Base-by-base conservation (phyloP, 1,140 invertebrate species). In the Spodoptera litura region DNA sequence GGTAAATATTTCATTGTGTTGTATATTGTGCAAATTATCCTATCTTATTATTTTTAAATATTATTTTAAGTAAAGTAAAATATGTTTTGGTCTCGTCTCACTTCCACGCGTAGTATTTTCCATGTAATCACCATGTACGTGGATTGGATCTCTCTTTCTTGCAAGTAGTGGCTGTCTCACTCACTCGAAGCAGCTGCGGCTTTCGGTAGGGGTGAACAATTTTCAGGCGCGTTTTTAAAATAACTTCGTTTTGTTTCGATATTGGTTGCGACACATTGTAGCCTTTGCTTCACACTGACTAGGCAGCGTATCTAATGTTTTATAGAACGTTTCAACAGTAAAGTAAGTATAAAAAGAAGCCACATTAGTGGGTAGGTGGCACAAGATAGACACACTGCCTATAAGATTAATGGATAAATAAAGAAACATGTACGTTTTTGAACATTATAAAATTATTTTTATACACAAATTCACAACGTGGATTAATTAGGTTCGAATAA, bases 101-200 rank as follows among this genome's bases (percentile, higher is more conserved):
- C 83, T 88, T 82, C 53, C 64, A 55, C 85, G 61, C 62, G 61
- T 78, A 62, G 72, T 55, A 66, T 73, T 82, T 85, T 83, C 80
- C 66, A 73, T 78, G 82, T 82, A 81, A 82, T 83, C 74, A 74
- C 52, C 78, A 81, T 80, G 75, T 59, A 66, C 56, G 78, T 25
- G 66, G 74, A 89, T 91, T 88, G 89, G 87, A 88, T 89, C 86
- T 91, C 91, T 91, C 91, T 88, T 87, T 91, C 85, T 86, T 59
- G 79, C 86, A 61, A 81, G 52, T 35, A 44, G 82, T 59, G 27
- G 38, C 56, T 79, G 38, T 86, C 87, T 84, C 83, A 78, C 72
- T 90, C 79, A 78, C 79, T 72, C 78, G 25, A 59, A 35, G 64
- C 62, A 44, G 53, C 51, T 62, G 81, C 78, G 75, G 78, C 55